Evolutionary conservation across 2,797 vertebrate species (phyloP).

Genomic region (Neosilurus mollespiculum): DNA sequence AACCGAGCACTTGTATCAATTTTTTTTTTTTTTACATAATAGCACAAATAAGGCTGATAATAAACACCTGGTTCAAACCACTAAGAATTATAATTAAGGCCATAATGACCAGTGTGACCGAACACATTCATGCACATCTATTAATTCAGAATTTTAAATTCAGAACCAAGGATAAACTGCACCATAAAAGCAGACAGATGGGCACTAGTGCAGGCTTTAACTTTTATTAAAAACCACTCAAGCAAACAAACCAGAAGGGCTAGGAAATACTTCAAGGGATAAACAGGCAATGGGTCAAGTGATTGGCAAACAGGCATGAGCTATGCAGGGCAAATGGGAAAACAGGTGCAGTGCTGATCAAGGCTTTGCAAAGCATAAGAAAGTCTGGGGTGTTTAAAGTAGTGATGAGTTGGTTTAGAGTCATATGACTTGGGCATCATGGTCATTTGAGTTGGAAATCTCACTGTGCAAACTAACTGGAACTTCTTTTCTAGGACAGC

Average conservation of each 20-base stretch:
- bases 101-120: not conserved
- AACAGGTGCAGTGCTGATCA: constrained; percentile 5
- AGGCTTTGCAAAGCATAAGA: not conserved
- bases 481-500: not conserved
- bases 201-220: constrained; percentile 8
- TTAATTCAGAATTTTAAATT: constrained; percentile 1
- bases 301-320: not conserved
- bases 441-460: not conserved
- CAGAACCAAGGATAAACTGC: not conserved
- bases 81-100: not conserved
- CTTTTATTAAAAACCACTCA: constrained; percentile 10
- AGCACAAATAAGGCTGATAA: not conserved
- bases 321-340: not conserved
- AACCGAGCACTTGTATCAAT: too few species aligned
- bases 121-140: not conserved
- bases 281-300: not conserved
- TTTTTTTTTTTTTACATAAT: not conserved
- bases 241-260: not conserved
- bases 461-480: not conserved
- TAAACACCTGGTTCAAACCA: not conserved
- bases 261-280: not conserved
- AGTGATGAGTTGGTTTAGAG: not conserved
- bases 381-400: not conserved
- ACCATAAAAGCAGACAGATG: constrained; percentile 1
- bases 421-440: not conserved